These are phyloP conservation scores for Lasioglossum calceatum DNA, from an alignment of 2,888 invertebrate species.

Conservation along the genomic window DNA sequence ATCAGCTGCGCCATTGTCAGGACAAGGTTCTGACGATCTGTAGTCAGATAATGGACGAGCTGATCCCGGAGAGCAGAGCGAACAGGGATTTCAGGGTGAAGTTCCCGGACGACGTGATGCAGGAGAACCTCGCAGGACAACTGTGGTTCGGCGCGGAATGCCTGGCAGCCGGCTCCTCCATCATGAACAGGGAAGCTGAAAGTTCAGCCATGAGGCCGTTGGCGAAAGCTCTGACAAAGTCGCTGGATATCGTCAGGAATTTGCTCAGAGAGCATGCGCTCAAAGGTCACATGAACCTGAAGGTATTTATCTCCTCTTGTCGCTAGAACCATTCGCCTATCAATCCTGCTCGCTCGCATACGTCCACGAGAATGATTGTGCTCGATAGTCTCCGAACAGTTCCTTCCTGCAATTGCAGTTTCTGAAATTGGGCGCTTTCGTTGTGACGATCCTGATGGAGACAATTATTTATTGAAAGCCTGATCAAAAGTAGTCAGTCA, in stretches of 20 bases:
- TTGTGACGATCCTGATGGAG: no score
- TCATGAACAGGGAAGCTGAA: conserved; percentile 98
- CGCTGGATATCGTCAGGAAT: conserved; percentile 96
- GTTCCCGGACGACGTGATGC: conserved; percentile 99
- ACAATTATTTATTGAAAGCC: no score
- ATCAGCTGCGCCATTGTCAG: conserved; percentile 97
- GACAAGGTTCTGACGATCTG: conserved; percentile 96
- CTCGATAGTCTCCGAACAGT: background rate
- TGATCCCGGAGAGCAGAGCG: conserved; percentile 93
- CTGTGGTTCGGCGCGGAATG: conserved; percentile 99
- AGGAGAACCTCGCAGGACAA: conserved; percentile 99
- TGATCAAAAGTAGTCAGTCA: no score
- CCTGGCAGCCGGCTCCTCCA: conserved; percentile 98
- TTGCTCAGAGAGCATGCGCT: conserved; percentile 92
- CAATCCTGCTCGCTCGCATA: background rate
- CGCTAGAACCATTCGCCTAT: background rate
- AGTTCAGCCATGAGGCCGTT: conserved; percentile 98
- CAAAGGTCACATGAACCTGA: conserved; percentile 83
- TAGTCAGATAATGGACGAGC: conserved; percentile 97
- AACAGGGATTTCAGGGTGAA: conserved; percentile 98
- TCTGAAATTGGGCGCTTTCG: background rate
- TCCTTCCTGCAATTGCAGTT: background rate
- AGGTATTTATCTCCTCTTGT: conserved; percentile 70
- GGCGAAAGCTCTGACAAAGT: conserved; percentile 98
- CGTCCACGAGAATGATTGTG: background rate